These are phyloP conservation scores for Pan paniscus DNA, from an alignment of 2,113 vertebrate genomes.

Conservation along the genomic window DNA sequence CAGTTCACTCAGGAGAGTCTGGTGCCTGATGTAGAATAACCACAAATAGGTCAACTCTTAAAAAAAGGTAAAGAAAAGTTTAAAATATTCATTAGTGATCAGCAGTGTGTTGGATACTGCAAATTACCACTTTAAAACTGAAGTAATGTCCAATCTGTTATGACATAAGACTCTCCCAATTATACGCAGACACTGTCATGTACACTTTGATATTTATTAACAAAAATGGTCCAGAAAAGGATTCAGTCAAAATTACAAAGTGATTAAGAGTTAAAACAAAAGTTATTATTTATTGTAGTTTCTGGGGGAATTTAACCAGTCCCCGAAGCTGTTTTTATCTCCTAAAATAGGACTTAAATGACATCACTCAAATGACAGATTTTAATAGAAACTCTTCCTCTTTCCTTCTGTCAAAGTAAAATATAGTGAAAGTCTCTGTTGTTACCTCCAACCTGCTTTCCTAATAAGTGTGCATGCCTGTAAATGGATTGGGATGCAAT, in stretches of 20 bases:
- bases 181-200: not conserved
- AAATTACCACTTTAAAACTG: not conserved
- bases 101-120: not conserved
- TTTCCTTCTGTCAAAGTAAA: constrained; percentile 4
- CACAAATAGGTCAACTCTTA: not conserved
- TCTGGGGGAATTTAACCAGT: not conserved
- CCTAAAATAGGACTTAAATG: not conserved
- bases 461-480: not conserved
- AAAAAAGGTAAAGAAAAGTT: not conserved
- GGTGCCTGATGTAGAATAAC: not conserved
- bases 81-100: not conserved
- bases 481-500: not conserved
- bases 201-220: constrained; percentile 77
- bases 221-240: not conserved
- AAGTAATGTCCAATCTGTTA: not conserved
- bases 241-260: constrained; percentile 19
- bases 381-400: not conserved
- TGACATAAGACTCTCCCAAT: not conserved
- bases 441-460: not conserved
- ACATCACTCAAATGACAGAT: not conserved
- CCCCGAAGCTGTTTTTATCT: not conserved
- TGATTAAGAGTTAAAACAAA: not conserved
- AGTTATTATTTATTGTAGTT: not conserved
- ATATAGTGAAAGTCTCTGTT: not conserved
- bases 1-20: not conserved